Evolutionary conservation across 2,888 invertebrate genomes (phyloP).

Genomic region (Tryphoninae sp.): DNA sequence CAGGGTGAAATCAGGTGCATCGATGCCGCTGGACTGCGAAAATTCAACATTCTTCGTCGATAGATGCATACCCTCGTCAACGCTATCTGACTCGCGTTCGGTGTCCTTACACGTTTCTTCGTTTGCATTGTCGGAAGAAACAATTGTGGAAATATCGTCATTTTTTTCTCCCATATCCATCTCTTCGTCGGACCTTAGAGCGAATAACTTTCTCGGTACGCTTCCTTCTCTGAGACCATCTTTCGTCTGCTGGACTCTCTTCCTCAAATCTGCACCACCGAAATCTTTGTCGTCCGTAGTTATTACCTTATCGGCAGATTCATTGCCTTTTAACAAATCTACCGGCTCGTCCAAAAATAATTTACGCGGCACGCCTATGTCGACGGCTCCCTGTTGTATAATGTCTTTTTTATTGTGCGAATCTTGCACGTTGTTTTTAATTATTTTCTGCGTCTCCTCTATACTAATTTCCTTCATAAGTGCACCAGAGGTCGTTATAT

Average conservation of each 20-base stretch:
- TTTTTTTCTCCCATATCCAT: conserved; percentile 50
- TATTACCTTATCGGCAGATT: neutral
- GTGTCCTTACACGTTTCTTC: conserved; percentile 24
- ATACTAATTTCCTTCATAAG: conserved; percentile 24
- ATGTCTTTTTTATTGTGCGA: conserved; percentile 66
- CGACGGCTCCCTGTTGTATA: conserved; percentile 62
- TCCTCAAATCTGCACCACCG: conserved; percentile 37
- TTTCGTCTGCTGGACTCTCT: conserved; percentile 57
- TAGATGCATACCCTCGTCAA: conserved; percentile 44
- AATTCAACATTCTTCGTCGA: conserved; percentile 33
- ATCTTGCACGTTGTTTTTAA: conserved; percentile 61
- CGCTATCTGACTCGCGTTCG: conserved; percentile 19
- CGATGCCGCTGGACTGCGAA: conserved; percentile 7
- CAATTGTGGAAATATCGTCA: conserved; percentile 13
- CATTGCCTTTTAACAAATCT: conserved; percentile 9
- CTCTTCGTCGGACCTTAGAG: conserved; percentile 49
- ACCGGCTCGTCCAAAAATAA: conserved; percentile 67
- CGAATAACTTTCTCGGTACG: conserved; percentile 65
- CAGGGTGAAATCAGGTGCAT: conserved; percentile 54
- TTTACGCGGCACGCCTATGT: conserved; percentile 66
- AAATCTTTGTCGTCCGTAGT: conserved; percentile 14
- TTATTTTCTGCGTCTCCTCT: conserved; percentile 60
- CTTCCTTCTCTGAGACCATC: conserved; percentile 55
- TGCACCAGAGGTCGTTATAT: neutral
- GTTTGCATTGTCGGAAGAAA: conserved; percentile 6